A percentile compares a stretch with the other conserved stretches of the same genome.
Conservation (phyloP, 1,140 invertebrate genomes). For the Dendroctonus ponderosae region DNA sequence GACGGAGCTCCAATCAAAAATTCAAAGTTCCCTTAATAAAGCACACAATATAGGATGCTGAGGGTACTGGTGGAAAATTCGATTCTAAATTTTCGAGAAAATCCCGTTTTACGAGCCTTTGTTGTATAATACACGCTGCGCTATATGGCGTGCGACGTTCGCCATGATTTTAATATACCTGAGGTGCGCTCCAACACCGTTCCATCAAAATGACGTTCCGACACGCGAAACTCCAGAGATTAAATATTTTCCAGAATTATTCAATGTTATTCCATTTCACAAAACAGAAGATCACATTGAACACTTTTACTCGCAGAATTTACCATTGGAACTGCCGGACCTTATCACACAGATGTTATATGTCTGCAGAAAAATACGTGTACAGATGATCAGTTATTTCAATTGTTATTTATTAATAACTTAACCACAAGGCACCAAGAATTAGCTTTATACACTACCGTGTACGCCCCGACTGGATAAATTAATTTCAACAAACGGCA, state of each 20-base stretch:
- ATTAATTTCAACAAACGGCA: too few species aligned
- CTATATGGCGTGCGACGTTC: conserved; percentile 27
- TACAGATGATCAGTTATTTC: too few species aligned
- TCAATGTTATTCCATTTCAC: not conserved
- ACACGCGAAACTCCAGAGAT: conserved; percentile 16
- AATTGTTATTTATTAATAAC: too few species aligned
- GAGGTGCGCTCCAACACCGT: conserved; percentile 20
- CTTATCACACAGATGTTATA: too few species aligned
- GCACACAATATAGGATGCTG: conserved; percentile 17
- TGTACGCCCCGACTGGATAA: too few species aligned
- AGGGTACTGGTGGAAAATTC: conserved; percentile 12
- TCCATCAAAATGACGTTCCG: conserved; percentile 27
- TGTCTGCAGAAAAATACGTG: too few species aligned
- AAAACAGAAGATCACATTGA: too few species aligned
- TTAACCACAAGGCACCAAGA: too few species aligned
- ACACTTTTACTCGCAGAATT: too few species aligned
- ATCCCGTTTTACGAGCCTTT: conserved; percentile 24
- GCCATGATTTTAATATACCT: conserved; percentile 29
- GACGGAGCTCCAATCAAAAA: not conserved
- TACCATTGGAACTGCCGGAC: too few species aligned
- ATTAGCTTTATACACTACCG: too few species aligned
- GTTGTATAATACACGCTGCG: conserved; percentile 15
- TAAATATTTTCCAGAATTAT: conserved; percentile 17
- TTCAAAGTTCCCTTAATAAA: conserved; percentile 10
- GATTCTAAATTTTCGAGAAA: conserved; percentile 23